These are phyloP conservation scores for Lichenostomus cassidix DNA, from an alignment of 2,113 vertebrate genomes.

Conservation along the genomic window DNA sequence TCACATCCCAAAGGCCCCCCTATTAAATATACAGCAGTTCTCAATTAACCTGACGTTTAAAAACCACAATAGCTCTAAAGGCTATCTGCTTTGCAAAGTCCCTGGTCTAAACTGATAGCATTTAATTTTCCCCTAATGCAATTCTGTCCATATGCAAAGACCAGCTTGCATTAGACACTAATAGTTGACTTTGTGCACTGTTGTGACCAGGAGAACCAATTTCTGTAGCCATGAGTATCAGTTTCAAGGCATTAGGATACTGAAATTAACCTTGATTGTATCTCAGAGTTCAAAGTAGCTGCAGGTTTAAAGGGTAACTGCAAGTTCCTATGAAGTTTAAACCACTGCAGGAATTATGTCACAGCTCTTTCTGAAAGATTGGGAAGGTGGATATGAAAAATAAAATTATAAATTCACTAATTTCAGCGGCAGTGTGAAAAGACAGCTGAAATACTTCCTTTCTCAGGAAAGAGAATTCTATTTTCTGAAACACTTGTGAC, in stretches of 20 bases:
- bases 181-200: slow-evolving; percentile 34
- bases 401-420: background rate
- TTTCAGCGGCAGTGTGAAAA: background rate
- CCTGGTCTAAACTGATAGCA: slow-evolving; percentile 22
- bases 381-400: background rate
- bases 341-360: background rate
- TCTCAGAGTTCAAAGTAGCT: background rate
- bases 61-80: slow-evolving; percentile 41
- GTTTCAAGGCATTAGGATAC: background rate
- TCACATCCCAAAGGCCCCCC: slow-evolving; percentile 60
- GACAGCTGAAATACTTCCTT: background rate
- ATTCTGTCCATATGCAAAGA: slow-evolving; percentile 62
- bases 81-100: slow-evolving; percentile 55
- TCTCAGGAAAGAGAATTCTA: background rate
- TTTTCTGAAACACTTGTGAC: background rate
- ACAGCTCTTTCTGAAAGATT: background rate
- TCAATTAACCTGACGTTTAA: slow-evolving; percentile 76
- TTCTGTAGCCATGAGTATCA: slow-evolving; percentile 27
- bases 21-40: slow-evolving; percentile 62
- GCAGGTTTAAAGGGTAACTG: background rate
- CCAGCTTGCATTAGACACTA: slow-evolving; percentile 35
- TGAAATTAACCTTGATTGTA: slow-evolving; percentile 9
- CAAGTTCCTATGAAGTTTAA: background rate
- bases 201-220: slow-evolving; percentile 17
- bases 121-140: slow-evolving; percentile 40